These are phyloP conservation scores for Heliconius melpomene DNA, from an alignment of 1,140 invertebrate species.

Conservation along the genomic window DNA sequence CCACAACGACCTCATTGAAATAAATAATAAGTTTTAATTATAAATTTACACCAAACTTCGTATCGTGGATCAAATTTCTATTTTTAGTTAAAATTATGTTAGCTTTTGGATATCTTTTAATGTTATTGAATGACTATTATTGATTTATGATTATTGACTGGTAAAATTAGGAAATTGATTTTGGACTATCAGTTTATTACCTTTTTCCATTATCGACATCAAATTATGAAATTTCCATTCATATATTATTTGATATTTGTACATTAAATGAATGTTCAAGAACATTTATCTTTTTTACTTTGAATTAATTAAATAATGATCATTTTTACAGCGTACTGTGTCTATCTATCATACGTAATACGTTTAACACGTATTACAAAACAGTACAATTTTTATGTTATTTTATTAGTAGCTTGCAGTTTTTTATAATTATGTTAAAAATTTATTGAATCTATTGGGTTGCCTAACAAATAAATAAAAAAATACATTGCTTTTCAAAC, in stretches of 20 bases:
- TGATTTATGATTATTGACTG: slow-evolving; percentile 8
- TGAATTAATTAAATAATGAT: no score
- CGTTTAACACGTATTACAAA: no score
- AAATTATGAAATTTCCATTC: background rate
- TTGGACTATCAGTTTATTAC: background rate
- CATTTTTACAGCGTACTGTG: no score
- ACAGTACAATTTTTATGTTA: no score
- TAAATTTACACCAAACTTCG: background rate
- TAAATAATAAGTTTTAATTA: background rate
- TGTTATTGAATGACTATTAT: background rate
- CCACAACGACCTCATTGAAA: no score
- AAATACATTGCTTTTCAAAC: no score
- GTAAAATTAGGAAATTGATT: background rate
- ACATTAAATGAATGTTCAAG: no score
- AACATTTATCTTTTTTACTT: background rate
- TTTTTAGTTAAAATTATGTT: background rate
- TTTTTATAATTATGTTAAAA: no score
- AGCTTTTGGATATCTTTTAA: background rate
- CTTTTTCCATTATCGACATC: background rate
- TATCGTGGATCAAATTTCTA: background rate
- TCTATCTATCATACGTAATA: no score
- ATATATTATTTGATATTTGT: background rate
- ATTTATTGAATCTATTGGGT: no score
- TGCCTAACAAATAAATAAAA: no score
- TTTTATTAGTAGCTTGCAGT: no score